These are phyloP conservation scores for Lutraria lutraria DNA, from an alignment of 2,888 invertebrate species.

Conservation along the genomic window DNA sequence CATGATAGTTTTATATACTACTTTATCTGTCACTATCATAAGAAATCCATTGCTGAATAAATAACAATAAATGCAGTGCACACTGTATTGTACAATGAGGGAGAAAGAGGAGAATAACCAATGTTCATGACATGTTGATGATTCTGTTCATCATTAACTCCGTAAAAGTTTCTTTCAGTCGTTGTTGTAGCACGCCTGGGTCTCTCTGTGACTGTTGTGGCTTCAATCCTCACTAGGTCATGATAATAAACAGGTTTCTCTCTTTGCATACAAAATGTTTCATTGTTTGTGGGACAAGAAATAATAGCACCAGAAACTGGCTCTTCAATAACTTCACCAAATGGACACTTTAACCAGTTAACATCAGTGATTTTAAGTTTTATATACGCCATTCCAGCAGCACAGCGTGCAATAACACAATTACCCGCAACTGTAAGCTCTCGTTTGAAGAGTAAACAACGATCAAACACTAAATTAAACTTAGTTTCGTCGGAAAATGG, in stretches of 20 bases:
- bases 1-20: not conserved
- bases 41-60: constrained; percentile 13
- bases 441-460: constrained; percentile 34
- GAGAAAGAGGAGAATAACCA: not conserved
- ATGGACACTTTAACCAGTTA: constrained; percentile 70
- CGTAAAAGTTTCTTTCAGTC: constrained; percentile 29
- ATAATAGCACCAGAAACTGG: constrained; percentile 47
- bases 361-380: constrained; percentile 65
- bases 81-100: not conserved
- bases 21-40: not conserved
- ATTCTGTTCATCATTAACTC: constrained; percentile 25
- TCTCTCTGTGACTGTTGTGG: constrained; percentile 55
- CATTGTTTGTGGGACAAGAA: constrained; percentile 56
- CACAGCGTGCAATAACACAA: constrained; percentile 57
- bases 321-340: constrained; percentile 63
- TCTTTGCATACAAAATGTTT: constrained; percentile 53
- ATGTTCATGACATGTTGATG: not conserved
- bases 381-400: constrained; percentile 41
- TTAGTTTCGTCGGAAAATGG: not conserved
- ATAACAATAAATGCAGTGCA: not conserved
- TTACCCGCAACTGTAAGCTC: constrained; percentile 38
- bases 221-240: constrained; percentile 56
- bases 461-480: constrained; percentile 1
- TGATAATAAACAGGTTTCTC: constrained; percentile 60
- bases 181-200: constrained; percentile 20